phyloP scores from a whole-genome alignment of 2,888 invertebrate species.

The Latrodectus elegans region DNA sequence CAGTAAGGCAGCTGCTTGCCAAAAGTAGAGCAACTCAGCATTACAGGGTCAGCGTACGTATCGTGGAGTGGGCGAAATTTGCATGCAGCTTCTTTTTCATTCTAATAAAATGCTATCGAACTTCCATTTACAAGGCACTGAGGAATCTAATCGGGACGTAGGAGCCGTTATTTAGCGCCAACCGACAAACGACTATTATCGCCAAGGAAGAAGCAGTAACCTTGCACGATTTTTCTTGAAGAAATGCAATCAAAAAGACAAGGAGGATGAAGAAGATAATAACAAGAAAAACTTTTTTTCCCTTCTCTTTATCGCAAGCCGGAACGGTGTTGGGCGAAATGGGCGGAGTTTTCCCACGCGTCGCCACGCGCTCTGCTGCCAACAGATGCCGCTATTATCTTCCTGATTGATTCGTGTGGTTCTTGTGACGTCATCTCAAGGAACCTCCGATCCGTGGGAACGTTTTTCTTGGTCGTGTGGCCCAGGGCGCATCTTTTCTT shows the following conservation, averaged over 20 bases:
- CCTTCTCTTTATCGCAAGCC: background rate
- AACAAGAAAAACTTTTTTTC: background rate
- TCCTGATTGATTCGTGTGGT: slow-evolving; percentile 60
- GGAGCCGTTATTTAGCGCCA: background rate
- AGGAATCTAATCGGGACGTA: background rate
- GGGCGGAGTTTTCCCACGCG: slow-evolving; percentile 67
- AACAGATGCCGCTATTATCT: slow-evolving; percentile 68
- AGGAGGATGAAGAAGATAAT: background rate
- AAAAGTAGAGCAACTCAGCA: background rate
- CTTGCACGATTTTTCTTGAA: slow-evolving; percentile 1
- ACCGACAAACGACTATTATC: background rate
- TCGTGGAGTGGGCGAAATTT: background rate
- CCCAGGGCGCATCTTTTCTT: slow-evolving; percentile 34
- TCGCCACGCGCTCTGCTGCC: slow-evolving; percentile 60
- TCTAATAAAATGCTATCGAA: background rate
- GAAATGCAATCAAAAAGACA: slow-evolving; percentile 4
- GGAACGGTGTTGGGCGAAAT: slow-evolving; percentile 25
- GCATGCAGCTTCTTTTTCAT: background rate
- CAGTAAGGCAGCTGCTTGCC: background rate
- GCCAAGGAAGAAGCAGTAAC: background rate
- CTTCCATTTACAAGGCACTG: background rate
- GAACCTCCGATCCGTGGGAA: slow-evolving; percentile 48
- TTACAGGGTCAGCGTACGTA: background rate
- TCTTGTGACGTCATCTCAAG: slow-evolving; percentile 41
- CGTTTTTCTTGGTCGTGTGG: slow-evolving; percentile 12